Percentiles rank a stretch among this genome's conserved stretches.
These are phyloP conservation scores for Patella vulgata DNA, from an alignment of 1,140 invertebrate genomes.

Conservation along the genomic window DNA sequence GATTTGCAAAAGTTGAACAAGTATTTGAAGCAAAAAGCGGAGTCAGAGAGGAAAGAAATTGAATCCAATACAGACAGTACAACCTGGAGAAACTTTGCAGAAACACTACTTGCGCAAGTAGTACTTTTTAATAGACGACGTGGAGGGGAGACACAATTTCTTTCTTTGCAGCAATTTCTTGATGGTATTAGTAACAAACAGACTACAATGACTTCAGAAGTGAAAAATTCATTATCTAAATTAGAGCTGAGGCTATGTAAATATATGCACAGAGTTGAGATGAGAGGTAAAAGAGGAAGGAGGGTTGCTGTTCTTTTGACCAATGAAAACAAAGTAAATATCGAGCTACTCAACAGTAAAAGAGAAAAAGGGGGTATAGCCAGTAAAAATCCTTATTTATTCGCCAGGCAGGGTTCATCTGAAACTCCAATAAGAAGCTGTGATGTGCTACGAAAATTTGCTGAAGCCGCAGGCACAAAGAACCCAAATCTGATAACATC, in stretches of 20 bases:
- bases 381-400: slow-evolving; percentile 19
- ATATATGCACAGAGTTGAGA: slow-evolving; percentile 11
- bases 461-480: slow-evolving; percentile 10
- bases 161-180: slow-evolving; percentile 7
- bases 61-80: background rate
- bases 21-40: background rate
- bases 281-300: slow-evolving; percentile 23
- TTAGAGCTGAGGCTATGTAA: slow-evolving; percentile 15
- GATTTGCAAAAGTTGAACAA: slow-evolving; percentile 9
- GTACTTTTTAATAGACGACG: slow-evolving; percentile 19
- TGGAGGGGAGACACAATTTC: slow-evolving; percentile 8
- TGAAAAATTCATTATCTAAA: slow-evolving; percentile 6
- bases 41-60: background rate
- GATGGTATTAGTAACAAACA: background rate
- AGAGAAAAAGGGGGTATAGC: slow-evolving; percentile 6
- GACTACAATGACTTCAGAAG: background rate
- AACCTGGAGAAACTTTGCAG: slow-evolving; percentile 5
- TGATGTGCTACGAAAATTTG: slow-evolving; percentile 21
- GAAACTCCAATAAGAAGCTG: slow-evolving; percentile 10
- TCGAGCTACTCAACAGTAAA: slow-evolving; percentile 7
- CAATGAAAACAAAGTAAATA: background rate
- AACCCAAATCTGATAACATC: slow-evolving; percentile 36
- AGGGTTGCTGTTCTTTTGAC: slow-evolving; percentile 22
- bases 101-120: slow-evolving; percentile 9
- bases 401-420: slow-evolving; percentile 19